Conservation (phyloP, 2,888 invertebrate species). For the Ferrisia virgata region DNA sequence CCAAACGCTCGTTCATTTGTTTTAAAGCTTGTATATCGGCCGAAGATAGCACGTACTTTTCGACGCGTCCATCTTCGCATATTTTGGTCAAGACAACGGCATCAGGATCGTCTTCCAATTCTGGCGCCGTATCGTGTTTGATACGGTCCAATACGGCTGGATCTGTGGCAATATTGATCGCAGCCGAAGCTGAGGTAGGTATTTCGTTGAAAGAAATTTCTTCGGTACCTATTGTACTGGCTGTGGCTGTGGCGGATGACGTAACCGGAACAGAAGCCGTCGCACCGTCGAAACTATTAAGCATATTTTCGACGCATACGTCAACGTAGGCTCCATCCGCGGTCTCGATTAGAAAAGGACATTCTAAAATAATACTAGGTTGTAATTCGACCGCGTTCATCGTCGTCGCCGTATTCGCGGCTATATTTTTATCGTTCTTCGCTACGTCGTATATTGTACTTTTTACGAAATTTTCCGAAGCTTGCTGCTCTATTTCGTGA, state of each 20-base stretch:
- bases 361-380: slow-evolving; percentile 13
- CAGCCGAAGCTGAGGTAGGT: neutral
- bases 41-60: slow-evolving; percentile 50
- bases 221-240: neutral
- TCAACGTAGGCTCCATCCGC: neutral
- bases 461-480: neutral
- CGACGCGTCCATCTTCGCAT: slow-evolving; percentile 50
- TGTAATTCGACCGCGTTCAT: neutral
- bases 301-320: slow-evolving; percentile 25
- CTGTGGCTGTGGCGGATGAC: too few species aligned
- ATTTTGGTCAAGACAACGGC: slow-evolving; percentile 50
- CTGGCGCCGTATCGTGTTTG: neutral
- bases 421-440: neutral
- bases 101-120: slow-evolving; percentile 50
- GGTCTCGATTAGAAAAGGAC: slow-evolving; percentile 31
- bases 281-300: neutral
- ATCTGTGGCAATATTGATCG: neutral
- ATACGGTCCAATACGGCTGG: neutral
- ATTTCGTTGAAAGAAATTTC: neutral
- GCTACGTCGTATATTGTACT: neutral
- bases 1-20: slow-evolving; percentile 48
- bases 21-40: slow-evolving; percentile 50
- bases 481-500: neutral
- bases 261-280: neutral
- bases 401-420: neutral